Percentiles rank a stretch among this genome's conserved stretches.
phyloP scores from a whole-genome alignment of 2,113 vertebrate genomes.

The Eclectus roratus region DNA sequence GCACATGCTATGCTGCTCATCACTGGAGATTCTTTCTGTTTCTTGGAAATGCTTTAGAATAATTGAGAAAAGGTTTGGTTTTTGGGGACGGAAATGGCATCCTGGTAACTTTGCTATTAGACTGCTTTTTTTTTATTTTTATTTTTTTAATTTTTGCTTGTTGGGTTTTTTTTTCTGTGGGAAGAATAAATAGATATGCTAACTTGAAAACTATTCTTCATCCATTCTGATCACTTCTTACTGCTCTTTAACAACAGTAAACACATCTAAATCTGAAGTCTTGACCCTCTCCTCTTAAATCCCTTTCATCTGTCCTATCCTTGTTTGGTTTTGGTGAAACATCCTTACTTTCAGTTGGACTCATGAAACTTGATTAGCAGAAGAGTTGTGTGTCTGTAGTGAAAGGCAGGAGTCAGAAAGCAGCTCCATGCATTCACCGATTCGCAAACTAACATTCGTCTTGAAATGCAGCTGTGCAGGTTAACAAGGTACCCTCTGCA shows the following conservation, averaged over 20 bases:
- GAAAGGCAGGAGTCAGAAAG: background rate
- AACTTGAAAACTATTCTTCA: background rate
- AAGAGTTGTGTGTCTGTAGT: background rate
- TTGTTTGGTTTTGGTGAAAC: background rate
- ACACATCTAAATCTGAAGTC: background rate
- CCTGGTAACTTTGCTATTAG: background rate
- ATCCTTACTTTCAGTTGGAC: background rate
- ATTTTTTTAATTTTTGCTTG: too few relatives aligned
- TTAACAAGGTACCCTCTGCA: background rate
- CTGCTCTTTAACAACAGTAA: background rate
- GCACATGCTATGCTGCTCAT: background rate
- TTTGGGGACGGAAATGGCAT: background rate
- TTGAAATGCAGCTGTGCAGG: background rate
- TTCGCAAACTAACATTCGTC: background rate
- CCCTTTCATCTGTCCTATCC: background rate
- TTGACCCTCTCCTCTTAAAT: background rate
- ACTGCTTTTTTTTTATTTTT: background rate
- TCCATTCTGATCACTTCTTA: background rate
- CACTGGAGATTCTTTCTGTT: background rate
- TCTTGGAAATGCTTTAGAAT: background rate
- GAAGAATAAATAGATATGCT: background rate
- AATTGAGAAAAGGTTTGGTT: background rate
- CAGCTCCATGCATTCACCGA: background rate
- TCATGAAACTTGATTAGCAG: background rate
- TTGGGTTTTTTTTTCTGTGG: background rate